phyloP scores from a whole-genome alignment of 2,888 invertebrate species.

The Epistrophe eligans region DNA sequence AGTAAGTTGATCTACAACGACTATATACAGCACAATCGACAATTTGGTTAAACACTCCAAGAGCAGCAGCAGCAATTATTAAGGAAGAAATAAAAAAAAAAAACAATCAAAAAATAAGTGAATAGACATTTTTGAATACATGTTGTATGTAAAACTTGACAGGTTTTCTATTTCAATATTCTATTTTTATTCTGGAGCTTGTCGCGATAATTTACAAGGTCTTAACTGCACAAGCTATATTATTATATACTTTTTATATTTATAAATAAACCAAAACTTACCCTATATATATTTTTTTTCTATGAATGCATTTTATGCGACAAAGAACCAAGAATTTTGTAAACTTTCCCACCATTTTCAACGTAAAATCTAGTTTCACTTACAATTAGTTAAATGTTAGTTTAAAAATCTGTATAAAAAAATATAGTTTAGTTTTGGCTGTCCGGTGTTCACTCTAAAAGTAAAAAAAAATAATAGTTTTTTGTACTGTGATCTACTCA shows the following conservation, averaged over 20 bases:
- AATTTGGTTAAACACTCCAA: not conserved
- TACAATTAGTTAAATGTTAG: not conserved
- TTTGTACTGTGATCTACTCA: slow-evolving; percentile 69
- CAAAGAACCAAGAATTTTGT: slow-evolving; percentile 44
- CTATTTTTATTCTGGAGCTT: slow-evolving; percentile 29
- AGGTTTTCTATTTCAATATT: slow-evolving; percentile 37
- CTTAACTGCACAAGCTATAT: slow-evolving; percentile 42
- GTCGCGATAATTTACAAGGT: slow-evolving; percentile 39
- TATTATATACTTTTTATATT: slow-evolving; percentile 62
- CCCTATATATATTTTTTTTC: slow-evolving; percentile 53
- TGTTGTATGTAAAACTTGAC: slow-evolving; percentile 12
- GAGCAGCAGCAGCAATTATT: not conserved
- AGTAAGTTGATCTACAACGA: slow-evolving; percentile 15
- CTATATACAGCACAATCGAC: slow-evolving; percentile 37
- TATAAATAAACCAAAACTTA: slow-evolving; percentile 32
- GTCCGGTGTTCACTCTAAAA: slow-evolving; percentile 24
- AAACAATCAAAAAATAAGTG: slow-evolving; percentile 64
- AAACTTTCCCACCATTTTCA: slow-evolving; percentile 65
- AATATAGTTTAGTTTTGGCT: slow-evolving; percentile 17
- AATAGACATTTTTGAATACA: slow-evolving; percentile 37
- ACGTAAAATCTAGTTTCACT: slow-evolving; percentile 23
- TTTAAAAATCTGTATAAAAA: not conserved
- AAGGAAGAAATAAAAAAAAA: not conserved
- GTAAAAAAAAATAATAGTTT: slow-evolving; percentile 35
- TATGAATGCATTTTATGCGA: slow-evolving; percentile 62